Conservation (phyloP, 2,797 vertebrate genomes). For the Phaenicophaeus curvirostris region DNA sequence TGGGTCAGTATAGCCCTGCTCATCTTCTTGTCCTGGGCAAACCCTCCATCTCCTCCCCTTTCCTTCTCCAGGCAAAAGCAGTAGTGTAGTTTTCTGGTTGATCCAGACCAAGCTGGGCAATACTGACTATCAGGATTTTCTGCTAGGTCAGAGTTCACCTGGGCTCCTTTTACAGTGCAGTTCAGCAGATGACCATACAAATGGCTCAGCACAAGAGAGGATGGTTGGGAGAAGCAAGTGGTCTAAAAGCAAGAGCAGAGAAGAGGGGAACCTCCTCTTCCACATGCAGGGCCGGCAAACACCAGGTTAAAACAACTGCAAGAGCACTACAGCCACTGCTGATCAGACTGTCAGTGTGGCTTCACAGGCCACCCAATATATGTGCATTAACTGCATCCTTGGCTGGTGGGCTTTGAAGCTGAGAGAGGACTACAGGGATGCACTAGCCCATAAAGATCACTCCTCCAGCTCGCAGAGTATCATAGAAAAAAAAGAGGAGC, state of each 20-base stretch:
- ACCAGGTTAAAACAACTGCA: not conserved
- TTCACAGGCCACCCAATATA: not conserved
- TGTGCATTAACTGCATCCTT: not conserved
- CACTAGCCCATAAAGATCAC: not conserved
- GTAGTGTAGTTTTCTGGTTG: not conserved
- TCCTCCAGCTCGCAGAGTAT: not conserved
- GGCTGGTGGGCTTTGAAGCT: not conserved
- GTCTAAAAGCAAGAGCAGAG: not conserved
- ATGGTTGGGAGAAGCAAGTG: not conserved
- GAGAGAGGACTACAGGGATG: not conserved
- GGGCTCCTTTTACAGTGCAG: not conserved
- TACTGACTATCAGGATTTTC: not conserved
- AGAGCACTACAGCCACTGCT: not conserved
- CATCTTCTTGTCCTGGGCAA: not conserved
- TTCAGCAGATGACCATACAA: not conserved
- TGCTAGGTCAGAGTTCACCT: not conserved
- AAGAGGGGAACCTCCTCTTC: not conserved
- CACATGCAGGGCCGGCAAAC: not conserved
- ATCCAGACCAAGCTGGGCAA: not conserved
- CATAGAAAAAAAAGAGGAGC: not conserved
- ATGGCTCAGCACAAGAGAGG: not conserved
- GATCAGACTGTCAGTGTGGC: not conserved
- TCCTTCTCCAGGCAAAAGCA: not conserved
- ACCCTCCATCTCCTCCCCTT: not conserved
- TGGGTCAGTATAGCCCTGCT: not conserved